phyloP scores from a whole-genome alignment of 1,140 invertebrate genomes.

The Drosophila ohnishii region DNA sequence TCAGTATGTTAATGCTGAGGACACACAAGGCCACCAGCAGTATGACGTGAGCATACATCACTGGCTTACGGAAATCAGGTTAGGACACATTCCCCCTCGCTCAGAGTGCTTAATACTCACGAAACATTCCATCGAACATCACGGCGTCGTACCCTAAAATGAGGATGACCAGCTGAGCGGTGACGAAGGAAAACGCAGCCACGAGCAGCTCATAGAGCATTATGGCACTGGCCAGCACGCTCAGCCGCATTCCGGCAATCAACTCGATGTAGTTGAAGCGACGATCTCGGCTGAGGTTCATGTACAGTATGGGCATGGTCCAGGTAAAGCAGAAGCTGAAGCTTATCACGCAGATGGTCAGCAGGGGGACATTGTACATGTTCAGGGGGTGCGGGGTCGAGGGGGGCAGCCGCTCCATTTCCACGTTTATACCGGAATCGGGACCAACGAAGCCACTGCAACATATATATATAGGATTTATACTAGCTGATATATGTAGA shows the following conservation, averaged over 20 bases:
- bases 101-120: constrained; percentile 14
- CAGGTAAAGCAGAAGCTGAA: constrained; percentile 52
- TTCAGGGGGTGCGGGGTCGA: constrained; percentile 21
- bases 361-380: background rate
- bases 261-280: constrained; percentile 46
- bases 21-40: constrained; percentile 26
- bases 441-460: constrained; percentile 34
- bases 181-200: constrained; percentile 1
- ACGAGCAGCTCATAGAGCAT: constrained; percentile 37
- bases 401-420: constrained; percentile 35
- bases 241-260: constrained; percentile 45
- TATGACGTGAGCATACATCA: constrained; percentile 8
- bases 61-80: background rate
- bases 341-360: background rate
- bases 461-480: background rate
- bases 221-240: constrained; percentile 16
- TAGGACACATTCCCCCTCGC: background rate
- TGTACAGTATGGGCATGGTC: constrained; percentile 41
- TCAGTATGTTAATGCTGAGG: constrained; percentile 32
- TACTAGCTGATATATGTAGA: background rate
- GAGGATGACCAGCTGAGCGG: constrained; percentile 20
- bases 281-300: constrained; percentile 3
- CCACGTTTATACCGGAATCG: constrained; percentile 23
- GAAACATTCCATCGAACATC: constrained; percentile 4
- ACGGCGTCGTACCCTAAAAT: constrained; percentile 8